Evolutionary conservation across 2,888 invertebrate species (phyloP).

Genomic region (Caenorhabditis macrosperma): DNA sequence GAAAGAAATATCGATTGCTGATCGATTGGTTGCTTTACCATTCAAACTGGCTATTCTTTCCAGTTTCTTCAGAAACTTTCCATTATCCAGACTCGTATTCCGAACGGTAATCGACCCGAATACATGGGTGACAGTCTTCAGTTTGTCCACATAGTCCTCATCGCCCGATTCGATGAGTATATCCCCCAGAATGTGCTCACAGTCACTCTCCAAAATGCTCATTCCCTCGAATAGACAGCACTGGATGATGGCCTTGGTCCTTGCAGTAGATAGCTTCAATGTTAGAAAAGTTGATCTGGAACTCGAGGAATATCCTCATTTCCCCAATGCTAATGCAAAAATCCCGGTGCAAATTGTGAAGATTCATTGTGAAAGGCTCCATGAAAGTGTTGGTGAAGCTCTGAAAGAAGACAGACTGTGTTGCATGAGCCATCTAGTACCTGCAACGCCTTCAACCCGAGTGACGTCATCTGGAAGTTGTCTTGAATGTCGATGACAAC

Average conservation of each 20-base stretch:
- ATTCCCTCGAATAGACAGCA: background rate
- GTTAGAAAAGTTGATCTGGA: background rate
- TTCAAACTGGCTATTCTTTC: background rate
- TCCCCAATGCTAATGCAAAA: slow-evolving; percentile 23
- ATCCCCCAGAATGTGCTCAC: background rate
- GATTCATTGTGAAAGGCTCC: background rate
- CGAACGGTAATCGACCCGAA: background rate
- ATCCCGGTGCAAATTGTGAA: slow-evolving; percentile 19
- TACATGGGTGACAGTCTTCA: background rate
- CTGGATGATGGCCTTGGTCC: background rate
- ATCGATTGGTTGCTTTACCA: background rate
- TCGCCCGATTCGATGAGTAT: slow-evolving; percentile 16
- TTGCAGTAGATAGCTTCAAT: slow-evolving; percentile 18
- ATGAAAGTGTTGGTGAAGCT: background rate
- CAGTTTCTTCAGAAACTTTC: background rate
- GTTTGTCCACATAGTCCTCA: slow-evolving; percentile 7
- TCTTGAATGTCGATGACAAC: slow-evolving; percentile 5
- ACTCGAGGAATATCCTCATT: background rate
- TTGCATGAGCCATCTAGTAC: too few relatives aligned
- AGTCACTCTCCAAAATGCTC: background rate
- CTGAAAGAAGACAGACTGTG: background rate
- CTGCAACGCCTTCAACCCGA: background rate
- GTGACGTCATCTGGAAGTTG: slow-evolving; percentile 4
- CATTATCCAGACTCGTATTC: background rate
- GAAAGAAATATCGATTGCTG: too few relatives aligned